phyloP scores from a whole-genome alignment of 2,888 invertebrate genomes.

The Drosophila neotestacea region DNA sequence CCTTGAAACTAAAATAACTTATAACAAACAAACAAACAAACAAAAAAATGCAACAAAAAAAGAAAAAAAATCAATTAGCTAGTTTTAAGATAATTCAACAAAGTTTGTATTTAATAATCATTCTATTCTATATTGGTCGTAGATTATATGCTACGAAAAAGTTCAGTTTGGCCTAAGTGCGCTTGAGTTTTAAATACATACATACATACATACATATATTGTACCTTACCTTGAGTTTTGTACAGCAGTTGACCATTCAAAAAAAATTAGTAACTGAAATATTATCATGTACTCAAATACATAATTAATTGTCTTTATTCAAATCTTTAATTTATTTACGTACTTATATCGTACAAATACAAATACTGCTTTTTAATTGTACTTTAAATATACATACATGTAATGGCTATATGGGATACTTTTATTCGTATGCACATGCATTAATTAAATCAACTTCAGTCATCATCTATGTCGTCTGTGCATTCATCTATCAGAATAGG shows the following conservation, averaged over 20 bases:
- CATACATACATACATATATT: conserved; percentile 35
- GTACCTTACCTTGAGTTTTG: conserved; percentile 66
- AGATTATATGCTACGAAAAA: conserved; percentile 59
- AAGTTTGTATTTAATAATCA: conserved; percentile 80
- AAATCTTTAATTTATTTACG: conserved; percentile 62
- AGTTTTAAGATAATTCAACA: conserved; percentile 63
- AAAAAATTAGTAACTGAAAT: conserved; percentile 62
- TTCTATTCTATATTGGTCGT: conserved; percentile 62
- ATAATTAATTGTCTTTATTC: conserved; percentile 64
- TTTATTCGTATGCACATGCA: conserved; percentile 32
- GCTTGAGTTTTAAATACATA: conserved; percentile 56
- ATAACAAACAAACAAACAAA: conserved; percentile 38
- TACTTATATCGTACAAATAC: conserved; percentile 47
- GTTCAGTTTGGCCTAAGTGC: conserved; percentile 66
- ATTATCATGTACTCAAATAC: conserved; percentile 74
- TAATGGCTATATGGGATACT: conserved; percentile 50
- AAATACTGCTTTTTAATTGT: conserved; percentile 55
- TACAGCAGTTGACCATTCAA: conserved; percentile 72
- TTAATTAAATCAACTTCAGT: conserved; percentile 2
- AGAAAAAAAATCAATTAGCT: conserved; percentile 61
- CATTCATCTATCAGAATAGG: conserved; percentile 11
- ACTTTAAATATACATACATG: conserved; percentile 40
- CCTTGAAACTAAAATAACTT: conserved; percentile 53
- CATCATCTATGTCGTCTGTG: not conserved
- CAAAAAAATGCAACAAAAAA: conserved; percentile 25